phyloP scores from a whole-genome alignment of 2,113 vertebrate species.

The Eurystomus gularis region DNA sequence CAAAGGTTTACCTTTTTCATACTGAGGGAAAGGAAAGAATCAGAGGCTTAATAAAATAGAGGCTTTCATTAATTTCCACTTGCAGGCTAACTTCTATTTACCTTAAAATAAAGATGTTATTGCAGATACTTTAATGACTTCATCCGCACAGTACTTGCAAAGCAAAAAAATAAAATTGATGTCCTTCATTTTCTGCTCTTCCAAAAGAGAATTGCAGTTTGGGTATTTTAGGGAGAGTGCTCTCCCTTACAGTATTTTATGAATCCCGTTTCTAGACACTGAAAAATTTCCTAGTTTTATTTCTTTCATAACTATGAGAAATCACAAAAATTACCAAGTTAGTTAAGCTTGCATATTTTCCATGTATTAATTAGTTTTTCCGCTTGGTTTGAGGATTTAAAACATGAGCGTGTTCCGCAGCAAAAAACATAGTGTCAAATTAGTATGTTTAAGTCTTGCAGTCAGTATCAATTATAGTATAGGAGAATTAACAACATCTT shows the following conservation, averaged over 20 bases:
- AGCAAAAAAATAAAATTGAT: background rate
- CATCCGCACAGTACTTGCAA: background rate
- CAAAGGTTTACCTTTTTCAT: background rate
- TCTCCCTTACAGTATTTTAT: background rate
- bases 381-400: slow-evolving; percentile 43
- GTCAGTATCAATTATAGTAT: slow-evolving; percentile 31
- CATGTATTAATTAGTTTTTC: slow-evolving; percentile 43
- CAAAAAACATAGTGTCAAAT: slow-evolving; percentile 27
- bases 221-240: background rate
- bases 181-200: background rate
- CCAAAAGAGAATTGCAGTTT: background rate
- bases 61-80: background rate
- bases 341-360: background rate
- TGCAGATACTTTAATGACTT: background rate
- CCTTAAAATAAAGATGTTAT: background rate
- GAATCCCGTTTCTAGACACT: background rate
- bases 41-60: background rate
- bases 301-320: background rate
- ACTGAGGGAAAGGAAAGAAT: background rate
- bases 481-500: slow-evolving; percentile 39
- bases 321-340: background rate
- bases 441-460: slow-evolving; percentile 33
- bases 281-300: background rate
- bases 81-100: background rate
- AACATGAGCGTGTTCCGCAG: slow-evolving; percentile 12